Base-by-base conservation (phyloP, 2,888 invertebrate species). In the Parnassius orleans region DNA sequence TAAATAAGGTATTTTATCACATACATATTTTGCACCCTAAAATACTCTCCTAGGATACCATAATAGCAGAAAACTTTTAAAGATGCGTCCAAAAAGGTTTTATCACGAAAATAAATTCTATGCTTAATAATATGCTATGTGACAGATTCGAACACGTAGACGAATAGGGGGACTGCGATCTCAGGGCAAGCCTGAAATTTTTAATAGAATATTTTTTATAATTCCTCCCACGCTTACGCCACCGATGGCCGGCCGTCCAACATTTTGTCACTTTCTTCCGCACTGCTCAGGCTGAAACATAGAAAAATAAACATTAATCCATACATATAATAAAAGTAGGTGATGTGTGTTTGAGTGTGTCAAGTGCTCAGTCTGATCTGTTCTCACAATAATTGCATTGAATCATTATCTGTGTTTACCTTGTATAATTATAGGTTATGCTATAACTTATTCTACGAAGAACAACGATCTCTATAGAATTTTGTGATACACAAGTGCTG, bases 261-360 rank as follows among this genome's bases (percentile, higher is more conserved):
- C 95, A 95, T 95, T 71, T 95, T 93, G 80, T 95, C 95, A 71
- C 94, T 94, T 80, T 95, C 95, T 80, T 95, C 95, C 60, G 93
- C 93, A 76, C 93, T 93, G 88, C 94, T 94, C 73, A 93, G 80
- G 77, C 93, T 93, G 86, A 61, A 90, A 91, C 70, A 61, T 71
- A 75, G 75, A 74, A 68, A 66, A 65, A 58, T 67, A 64, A 52
- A 65, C 58, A 42, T 50, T 43, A 57, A 57, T 51, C 33, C 19
- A 10, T 7, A 33, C 33, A 33, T 33, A 33, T 7, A 33, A 33
- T 33, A 33, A 24, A 24, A 33, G 33, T 33, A 7, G 19, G 19
- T 19, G 19, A 19, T 33, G 33, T 33, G 33, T 33, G 33, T 7
- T 5, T 33, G 33, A 7, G 33, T 5, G 33, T 33, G 7, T 33